Percentiles rank a stretch among this genome's conserved stretches.
Evolutionary conservation across 2,113 vertebrate species (phyloP).

Genomic region (Oreochromis tanganicae): DNA sequence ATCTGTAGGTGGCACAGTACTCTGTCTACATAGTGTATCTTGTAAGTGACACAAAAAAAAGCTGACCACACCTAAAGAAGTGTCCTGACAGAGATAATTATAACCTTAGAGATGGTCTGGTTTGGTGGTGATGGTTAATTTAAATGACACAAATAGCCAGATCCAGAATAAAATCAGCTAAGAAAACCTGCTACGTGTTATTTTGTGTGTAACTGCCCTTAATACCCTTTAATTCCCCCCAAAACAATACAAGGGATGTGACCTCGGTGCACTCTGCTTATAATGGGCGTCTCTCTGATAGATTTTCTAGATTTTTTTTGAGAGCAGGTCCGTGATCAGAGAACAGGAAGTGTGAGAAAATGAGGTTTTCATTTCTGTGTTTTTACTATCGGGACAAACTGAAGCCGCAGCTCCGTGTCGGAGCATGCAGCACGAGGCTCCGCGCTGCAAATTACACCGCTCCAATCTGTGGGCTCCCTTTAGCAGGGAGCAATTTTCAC

Average conservation of each 20-base stretch:
- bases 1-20: neutral
- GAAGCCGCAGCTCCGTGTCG: conserved; percentile 11
- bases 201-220: neutral
- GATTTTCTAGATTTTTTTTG: neutral
- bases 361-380: conserved; percentile 23
- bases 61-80: neutral
- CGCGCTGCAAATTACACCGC: conserved; percentile 4
- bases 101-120: neutral
- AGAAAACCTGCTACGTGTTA: neutral
- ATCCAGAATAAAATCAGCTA: neutral
- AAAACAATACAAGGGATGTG: neutral
- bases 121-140: neutral
- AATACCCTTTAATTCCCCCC: neutral
- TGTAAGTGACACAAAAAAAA: neutral
- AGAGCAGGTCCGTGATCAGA: neutral
- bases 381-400: neutral
- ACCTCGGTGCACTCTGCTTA: neutral
- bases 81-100: neutral
- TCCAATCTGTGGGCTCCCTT: conserved; percentile 18
- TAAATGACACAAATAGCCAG: neutral
- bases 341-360: conserved; percentile 31
- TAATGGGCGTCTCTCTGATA: neutral
- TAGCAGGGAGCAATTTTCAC: conserved; percentile 47
- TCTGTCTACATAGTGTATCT: neutral
- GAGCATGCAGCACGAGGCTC: neutral